These are phyloP conservation scores for Romanogobio albipinnatus DNA, from an alignment of 2,113 vertebrate species.

Conservation along the genomic window DNA sequence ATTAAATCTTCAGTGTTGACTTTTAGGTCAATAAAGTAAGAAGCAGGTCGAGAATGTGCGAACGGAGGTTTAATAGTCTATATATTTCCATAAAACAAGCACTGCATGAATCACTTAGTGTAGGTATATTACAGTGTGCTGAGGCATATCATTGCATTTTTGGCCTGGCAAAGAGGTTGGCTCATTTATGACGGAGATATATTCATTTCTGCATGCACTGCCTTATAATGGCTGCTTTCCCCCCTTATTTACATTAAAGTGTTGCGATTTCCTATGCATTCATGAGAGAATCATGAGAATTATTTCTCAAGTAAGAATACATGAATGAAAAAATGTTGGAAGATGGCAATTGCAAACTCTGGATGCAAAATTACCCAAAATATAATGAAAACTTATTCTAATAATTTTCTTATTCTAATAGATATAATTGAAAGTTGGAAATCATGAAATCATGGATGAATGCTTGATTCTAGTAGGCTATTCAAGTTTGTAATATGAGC, in stretches of 20 bases:
- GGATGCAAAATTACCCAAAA: neutral
- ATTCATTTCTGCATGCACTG: neutral
- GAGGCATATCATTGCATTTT: constrained; percentile 39
- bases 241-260: neutral
- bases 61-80: constrained; percentile 35
- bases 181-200: constrained; percentile 3
- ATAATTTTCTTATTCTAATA: neutral
- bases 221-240: neutral
- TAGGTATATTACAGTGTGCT: constrained; percentile 33
- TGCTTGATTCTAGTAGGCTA: neutral
- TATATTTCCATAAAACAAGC: constrained; percentile 53
- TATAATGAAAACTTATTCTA: neutral
- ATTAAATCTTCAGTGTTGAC: constrained; percentile 49
- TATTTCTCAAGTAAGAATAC: neutral
- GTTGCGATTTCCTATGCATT: neutral
- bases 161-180: constrained; percentile 3
- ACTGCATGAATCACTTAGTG: constrained; percentile 14
- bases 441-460: neutral
- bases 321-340: neutral
- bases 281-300: neutral
- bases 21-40: constrained; percentile 51
- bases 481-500: neutral
- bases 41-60: constrained; percentile 36
- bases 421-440: too few relatives aligned
- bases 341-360: neutral